Conservation (phyloP, 2,113 vertebrate genomes). For the Hystrix cristata region DNA sequence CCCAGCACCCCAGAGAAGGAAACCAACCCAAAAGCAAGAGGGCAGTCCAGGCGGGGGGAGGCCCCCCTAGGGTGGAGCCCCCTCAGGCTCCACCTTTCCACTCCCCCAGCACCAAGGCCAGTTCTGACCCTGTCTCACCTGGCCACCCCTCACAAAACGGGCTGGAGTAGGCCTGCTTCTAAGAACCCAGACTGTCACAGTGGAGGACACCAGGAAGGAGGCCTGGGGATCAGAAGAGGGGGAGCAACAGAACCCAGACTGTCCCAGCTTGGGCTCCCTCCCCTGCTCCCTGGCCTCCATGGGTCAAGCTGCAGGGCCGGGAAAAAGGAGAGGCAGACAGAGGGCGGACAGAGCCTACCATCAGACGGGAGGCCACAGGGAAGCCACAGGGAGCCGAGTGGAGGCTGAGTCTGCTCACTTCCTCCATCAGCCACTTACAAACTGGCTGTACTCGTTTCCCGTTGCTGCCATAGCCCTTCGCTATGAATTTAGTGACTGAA, state of each 20-base stretch:
- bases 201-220: neutral
- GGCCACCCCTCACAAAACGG: neutral
- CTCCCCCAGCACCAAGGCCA: neutral
- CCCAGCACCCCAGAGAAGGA: neutral
- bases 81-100: accelerated
- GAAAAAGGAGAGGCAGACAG: neutral
- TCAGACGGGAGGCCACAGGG: neutral
- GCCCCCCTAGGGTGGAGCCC: neutral
- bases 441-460: neutral
- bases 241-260: neutral
- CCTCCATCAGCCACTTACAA: neutral
- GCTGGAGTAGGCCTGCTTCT: neutral
- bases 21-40: accelerated
- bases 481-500: neutral
- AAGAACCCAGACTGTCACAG: neutral
- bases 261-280: neutral
- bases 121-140: neutral
- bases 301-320: neutral
- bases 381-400: accelerated
- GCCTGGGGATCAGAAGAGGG: neutral
- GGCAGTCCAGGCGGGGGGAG: too few relatives aligned
- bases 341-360: neutral
- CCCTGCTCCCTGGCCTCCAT: neutral
- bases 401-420: neutral
- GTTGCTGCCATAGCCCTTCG: neutral